phyloP scores from a whole-genome alignment of 2,888 invertebrate species.

The Heliconius ethilla region DNA sequence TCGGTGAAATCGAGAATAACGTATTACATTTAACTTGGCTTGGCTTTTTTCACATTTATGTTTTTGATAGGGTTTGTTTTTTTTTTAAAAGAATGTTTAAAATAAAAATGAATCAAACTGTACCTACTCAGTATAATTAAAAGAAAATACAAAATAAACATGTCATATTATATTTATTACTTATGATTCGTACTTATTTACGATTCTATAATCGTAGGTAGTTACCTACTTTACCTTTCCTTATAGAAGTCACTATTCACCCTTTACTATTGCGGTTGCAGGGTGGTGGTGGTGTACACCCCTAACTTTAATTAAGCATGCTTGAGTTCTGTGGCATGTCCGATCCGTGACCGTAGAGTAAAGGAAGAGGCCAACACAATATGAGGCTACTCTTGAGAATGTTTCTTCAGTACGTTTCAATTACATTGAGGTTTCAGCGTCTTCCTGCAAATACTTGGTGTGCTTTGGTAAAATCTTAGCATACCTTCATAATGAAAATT shows the following conservation, averaged over 20 bases:
- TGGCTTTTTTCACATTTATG: no score
- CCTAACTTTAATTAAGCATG: constrained; percentile 39
- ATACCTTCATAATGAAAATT: constrained; percentile 7
- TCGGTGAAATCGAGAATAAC: no score
- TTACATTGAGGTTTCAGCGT: constrained; percentile 38
- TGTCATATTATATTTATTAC: not conserved
- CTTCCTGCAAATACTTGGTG: constrained; percentile 29
- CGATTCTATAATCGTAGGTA: not conserved
- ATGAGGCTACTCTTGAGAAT: constrained; percentile 41
- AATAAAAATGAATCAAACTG: not conserved
- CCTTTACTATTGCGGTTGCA: constrained; percentile 4
- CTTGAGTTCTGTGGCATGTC: constrained; percentile 38
- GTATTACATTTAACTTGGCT: no score
- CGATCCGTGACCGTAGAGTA: constrained; percentile 39
- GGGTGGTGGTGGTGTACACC: constrained; percentile 4
- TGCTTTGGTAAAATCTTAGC: not conserved
- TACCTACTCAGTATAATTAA: not conserved
- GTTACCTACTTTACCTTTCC: not conserved
- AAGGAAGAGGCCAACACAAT: constrained; percentile 36
- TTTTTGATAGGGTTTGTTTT: no score
- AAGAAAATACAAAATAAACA: not conserved
- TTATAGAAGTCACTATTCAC: not conserved
- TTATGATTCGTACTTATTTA: not conserved
- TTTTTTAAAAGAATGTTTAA: no score
- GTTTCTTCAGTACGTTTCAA: constrained; percentile 41